Evolutionary conservation across 2,113 vertebrate genomes (phyloP), one percentile per base, ranked within the genome.

Genomic region (Glareola pratincola): DNA sequence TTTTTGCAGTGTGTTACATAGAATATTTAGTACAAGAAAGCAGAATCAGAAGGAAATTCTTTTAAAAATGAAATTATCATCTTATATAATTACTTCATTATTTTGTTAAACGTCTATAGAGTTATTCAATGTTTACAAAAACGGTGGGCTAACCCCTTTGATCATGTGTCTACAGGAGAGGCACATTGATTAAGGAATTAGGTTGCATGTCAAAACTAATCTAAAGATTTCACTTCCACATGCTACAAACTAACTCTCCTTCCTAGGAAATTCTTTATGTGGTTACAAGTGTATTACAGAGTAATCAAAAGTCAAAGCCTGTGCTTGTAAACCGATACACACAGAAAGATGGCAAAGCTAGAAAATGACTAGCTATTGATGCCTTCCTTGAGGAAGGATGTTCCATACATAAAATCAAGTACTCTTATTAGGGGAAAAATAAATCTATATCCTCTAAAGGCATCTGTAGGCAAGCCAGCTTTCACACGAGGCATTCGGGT

Each of bases 201-300:
- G 66, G 72, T 36, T 76, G 43, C 14, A 60, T 29, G 53, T 80
- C 69, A 92, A 91, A 96, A 92, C 50, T 77, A 88, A 96, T 90
- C 73, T 56, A 51, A 74, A 59, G 6, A 64, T 95, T 90, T 90
- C n/a, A 72, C 50, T 95, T 68, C 86, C 43, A 53, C 51, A 26
- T 68, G 73, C 34, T 77, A 13, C 32, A 41, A 78, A 60, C 48
- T n/a, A 72, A 57, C 21, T 62, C 17, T 73, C 14, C 27, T 69
- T 14, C 68, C 39, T 37, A 32, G 85, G 54, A 75, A 59, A 83
- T 67, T 37, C 16, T 50, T 39, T 30, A 24, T 32, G 48, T 41
- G n/a, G 32, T 93, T 77, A 72, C 29, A 85, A 89, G 15, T 73
- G 26, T n/a, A 57, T 80, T 69, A 34, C 20, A 37, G 12, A 66